Percentiles rank a stretch among this genome's conserved stretches.
Evolutionary conservation across 2,888 invertebrate species (phyloP).

Genomic region (Scrobipalpa atriplicella): DNA sequence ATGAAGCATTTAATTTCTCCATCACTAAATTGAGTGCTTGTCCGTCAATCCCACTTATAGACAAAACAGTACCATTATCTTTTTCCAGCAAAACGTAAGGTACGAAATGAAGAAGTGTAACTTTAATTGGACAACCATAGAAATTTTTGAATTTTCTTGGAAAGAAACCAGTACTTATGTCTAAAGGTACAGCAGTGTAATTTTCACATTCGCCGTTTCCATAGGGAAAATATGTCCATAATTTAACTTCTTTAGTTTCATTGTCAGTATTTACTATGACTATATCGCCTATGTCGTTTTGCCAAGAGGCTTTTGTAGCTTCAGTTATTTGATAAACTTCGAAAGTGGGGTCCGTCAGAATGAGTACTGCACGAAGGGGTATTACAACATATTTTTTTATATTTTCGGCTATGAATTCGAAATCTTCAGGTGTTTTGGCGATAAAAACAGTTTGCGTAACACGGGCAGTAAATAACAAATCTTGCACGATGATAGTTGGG

Average conservation of each 20-base stretch:
- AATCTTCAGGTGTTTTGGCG: constrained; percentile 44
- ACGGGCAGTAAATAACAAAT: constrained; percentile 34
- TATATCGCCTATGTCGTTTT: constrained; percentile 55
- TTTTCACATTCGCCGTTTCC: constrained; percentile 49
- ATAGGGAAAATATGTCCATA: constrained; percentile 58
- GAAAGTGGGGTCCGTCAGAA: constrained; percentile 41
- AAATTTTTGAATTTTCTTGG: constrained; percentile 58
- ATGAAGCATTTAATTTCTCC: constrained; percentile 50
- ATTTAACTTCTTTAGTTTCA: constrained; percentile 36
- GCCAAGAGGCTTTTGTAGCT: constrained; percentile 50
- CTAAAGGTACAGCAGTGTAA: constrained; percentile 44
- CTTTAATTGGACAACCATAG: constrained; percentile 53
- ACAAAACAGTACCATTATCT: constrained; percentile 42
- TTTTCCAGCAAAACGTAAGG: constrained; percentile 44
- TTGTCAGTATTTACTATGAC: constrained; percentile 45
- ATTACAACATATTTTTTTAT: constrained; percentile 43
- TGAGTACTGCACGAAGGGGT: constrained; percentile 50
- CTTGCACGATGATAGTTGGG: constrained; percentile 34
- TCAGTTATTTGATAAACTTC: constrained; percentile 35
- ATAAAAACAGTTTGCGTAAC: constrained; percentile 56
- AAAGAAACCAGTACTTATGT: constrained; percentile 42
- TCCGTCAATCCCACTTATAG: constrained; percentile 52
- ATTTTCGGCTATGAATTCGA: constrained; percentile 36
- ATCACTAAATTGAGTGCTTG: constrained; percentile 43
- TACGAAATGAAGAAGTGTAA: constrained; percentile 41